phyloP scores from a whole-genome alignment of 2,888 invertebrate genomes.

The Netelia fuscicornis region DNA sequence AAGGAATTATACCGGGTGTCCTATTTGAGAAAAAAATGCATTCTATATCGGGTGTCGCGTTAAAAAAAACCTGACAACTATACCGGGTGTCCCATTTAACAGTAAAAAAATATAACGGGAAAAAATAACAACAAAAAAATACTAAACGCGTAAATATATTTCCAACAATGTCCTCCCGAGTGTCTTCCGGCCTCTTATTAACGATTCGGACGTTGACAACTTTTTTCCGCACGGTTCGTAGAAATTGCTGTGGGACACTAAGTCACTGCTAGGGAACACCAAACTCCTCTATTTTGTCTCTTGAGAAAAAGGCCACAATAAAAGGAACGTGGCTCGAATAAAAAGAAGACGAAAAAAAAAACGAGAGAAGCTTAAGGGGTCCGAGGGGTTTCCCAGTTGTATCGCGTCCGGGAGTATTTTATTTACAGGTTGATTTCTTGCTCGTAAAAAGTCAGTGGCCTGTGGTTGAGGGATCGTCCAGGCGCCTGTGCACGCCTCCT shows the following conservation, averaged over 20 bases:
- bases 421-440: conserved; percentile 53
- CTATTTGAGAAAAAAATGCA: too few relatives aligned
- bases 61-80: too few relatives aligned
- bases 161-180: neutral
- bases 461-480: neutral
- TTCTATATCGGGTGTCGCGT: too few relatives aligned
- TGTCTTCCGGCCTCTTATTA: neutral
- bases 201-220: neutral
- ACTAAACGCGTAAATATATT: too few relatives aligned
- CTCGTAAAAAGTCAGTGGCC: conserved; percentile 42
- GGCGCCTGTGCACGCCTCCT: conserved; percentile 4
- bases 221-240: neutral
- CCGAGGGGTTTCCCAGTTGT: neutral
- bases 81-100: too few relatives aligned
- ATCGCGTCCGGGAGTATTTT: conserved; percentile 26
- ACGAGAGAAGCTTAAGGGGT: neutral
- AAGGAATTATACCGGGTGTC: too few relatives aligned
- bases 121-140: too few relatives aligned
- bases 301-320: neutral
- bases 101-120: too few relatives aligned
- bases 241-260: neutral
- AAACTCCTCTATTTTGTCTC: too few relatives aligned
- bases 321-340: conserved; percentile 36
- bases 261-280: neutral
- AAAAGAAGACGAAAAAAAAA: neutral